phyloP scores from a whole-genome alignment of 1,140 invertebrate species.

The Apis florea region DNA sequence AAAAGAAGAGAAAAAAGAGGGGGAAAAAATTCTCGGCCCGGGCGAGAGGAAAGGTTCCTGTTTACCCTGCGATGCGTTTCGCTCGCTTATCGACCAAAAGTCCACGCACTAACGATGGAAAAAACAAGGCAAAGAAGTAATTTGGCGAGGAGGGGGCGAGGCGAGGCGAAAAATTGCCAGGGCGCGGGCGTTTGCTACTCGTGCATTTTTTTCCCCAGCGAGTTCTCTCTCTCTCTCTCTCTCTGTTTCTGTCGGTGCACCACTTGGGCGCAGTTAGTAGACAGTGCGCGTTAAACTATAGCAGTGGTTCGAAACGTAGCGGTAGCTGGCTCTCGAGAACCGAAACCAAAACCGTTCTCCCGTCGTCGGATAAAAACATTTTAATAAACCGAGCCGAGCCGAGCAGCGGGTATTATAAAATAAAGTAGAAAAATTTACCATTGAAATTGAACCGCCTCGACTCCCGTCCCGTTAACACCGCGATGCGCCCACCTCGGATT shows the following conservation, averaged over 20 bases:
- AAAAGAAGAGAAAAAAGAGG: too few relatives aligned
- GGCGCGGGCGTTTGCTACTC: background rate
- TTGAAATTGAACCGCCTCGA: background rate
- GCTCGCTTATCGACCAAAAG: constrained; percentile 13
- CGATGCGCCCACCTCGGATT: background rate
- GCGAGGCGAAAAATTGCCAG: background rate
- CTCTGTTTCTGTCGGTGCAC: too few relatives aligned
- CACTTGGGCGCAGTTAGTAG: background rate
- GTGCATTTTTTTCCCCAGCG: constrained; percentile 10
- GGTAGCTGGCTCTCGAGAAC: background rate
- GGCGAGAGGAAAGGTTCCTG: background rate
- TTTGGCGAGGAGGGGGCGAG: background rate
- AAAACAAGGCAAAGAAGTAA: constrained; percentile 37
- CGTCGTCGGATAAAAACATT: constrained; percentile 64
- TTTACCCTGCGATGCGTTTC: constrained; percentile 2
- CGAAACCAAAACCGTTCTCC: constrained; percentile 2
- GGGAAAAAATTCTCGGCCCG: too few relatives aligned
- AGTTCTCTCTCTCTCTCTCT: background rate
- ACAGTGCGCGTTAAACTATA: constrained; percentile 15
- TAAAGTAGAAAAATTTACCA: background rate
- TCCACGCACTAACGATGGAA: constrained; percentile 23
- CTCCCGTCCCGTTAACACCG: background rate
- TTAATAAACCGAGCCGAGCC: constrained; percentile 62
- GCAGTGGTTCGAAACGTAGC: constrained; percentile 1
- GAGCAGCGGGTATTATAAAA: background rate